Percentiles rank a stretch among this genome's conserved stretches.
Evolutionary conservation across 35 echinoderm and acorn worm genomes (phyloP).

Genomic region (Apostichopus japonicus): DNA sequence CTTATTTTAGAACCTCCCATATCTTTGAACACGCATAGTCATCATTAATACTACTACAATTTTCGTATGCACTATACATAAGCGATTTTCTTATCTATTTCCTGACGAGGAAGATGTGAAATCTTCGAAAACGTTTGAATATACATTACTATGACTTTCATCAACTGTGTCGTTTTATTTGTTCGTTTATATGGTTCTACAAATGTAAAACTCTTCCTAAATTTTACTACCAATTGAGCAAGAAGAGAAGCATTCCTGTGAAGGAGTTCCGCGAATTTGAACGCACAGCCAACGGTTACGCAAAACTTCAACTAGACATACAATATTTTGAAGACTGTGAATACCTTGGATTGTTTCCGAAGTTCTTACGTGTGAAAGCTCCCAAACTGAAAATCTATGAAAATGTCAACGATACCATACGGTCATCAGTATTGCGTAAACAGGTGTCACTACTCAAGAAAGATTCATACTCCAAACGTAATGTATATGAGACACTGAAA

Average conservation of each 20-base stretch:
- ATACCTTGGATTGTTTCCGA: conserved; percentile 20
- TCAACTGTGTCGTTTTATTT: too few species aligned
- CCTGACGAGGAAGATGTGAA: too few species aligned
- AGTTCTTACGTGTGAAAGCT: conserved; percentile 22
- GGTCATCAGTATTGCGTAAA: neutral
- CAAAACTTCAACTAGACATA: conserved; percentile 36
- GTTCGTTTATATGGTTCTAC: too few species aligned
- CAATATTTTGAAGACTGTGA: conserved; percentile 48
- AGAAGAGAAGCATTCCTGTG: conserved; percentile 43
- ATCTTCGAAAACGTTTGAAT: too few species aligned
- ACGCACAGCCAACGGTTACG: neutral
- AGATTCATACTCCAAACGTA: neutral
- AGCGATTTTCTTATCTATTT: too few species aligned
- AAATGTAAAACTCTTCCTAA: too few species aligned
- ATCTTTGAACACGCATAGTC: too few species aligned
- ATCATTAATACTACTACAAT: too few species aligned
- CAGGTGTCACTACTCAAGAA: conserved; percentile 6
- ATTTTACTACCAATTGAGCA: conserved; percentile 5
- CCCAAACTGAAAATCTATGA: conserved; percentile 9
- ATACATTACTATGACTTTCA: too few species aligned
- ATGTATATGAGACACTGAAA: too few species aligned
- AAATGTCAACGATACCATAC: conserved; percentile 13
- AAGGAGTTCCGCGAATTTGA: conserved; percentile 32
- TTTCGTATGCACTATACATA: too few species aligned
- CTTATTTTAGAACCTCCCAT: too few species aligned